These are phyloP conservation scores for Macroglossus sobrinus DNA, from an alignment of 2,113 vertebrate species.

Conservation along the genomic window DNA sequence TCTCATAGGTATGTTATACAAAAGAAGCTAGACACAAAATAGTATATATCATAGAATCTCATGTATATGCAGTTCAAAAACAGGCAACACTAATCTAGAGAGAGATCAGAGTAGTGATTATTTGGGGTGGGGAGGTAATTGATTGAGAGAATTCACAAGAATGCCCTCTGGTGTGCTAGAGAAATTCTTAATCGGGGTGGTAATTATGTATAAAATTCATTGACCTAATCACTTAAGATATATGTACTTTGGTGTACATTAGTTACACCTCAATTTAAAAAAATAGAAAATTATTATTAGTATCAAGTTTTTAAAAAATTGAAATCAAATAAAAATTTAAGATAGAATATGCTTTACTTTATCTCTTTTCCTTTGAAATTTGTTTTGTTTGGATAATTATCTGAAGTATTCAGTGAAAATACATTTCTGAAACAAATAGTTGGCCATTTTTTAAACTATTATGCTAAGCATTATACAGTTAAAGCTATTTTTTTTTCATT, in stretches of 20 bases:
- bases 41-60: background rate
- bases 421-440: background rate
- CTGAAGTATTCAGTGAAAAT: background rate
- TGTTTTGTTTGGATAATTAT: background rate
- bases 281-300: background rate
- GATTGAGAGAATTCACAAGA: background rate
- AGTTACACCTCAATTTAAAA: background rate
- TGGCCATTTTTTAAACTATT: slow-evolving; percentile 29
- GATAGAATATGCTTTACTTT: background rate
- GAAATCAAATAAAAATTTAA: slow-evolving; percentile 6
- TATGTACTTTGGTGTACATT: background rate
- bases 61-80: background rate
- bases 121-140: background rate
- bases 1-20: background rate
- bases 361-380: background rate
- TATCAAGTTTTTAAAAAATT: background rate
- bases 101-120: background rate
- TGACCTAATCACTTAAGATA: background rate
- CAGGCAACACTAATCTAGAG: background rate
- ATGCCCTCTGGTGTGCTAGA: background rate
- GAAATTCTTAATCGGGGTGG: background rate
- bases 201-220: background rate
- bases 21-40: background rate
- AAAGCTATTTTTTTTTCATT: background rate
- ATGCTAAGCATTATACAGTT: background rate